Base-by-base conservation (phyloP, 2,888 invertebrate genomes). In the Isotomurus palustris region DNA sequence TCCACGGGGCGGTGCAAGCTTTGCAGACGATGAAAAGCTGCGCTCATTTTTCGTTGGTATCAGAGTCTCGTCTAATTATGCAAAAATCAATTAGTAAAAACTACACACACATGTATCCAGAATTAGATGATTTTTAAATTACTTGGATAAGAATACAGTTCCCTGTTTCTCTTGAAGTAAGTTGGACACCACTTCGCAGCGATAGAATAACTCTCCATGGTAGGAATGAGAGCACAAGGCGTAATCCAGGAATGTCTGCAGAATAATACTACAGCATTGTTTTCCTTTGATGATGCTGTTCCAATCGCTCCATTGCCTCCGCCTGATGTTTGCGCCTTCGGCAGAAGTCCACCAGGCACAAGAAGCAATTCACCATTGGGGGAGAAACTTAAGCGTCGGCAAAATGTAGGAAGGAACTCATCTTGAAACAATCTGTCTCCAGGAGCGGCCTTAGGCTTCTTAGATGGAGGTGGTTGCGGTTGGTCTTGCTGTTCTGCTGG, bases 391-490 rank as follows among this genome's bases (percentile, higher is more conserved):
- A 96, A 76, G 32, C 97, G 81, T 40, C 99, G 81, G 74, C 91
- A 95, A 76, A 92, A 99, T 0, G 96, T 91, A 75, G 92, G 90
- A 66, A 94, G 80, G 0, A 93, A 93, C 74, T 94, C 94, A 71
- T 95, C 94, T 71, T 92, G 88, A 76, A 87, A 95, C 43, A 92
- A 78, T 32, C 87, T 81, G 38, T 62, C 62, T 1, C 52, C 41
- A 22, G 38, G 32, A 12, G 36, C 14, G 10, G 52, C 38, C 0
- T 36, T 29, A 19, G 67, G 63, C 19, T 63, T 50, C 60, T 66
- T 70, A n/a, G n/a, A n/a, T 19, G 58, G 61, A 22, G 61, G 59
- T 22, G 49, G 44, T 27, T 17, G 14, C 5, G 14, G n/a, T 52
- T 58, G 47, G 22, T 28, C 25, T 22, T 56, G 49, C 2, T 32